Percentiles rank a stretch among this genome's conserved stretches.
phyloP scores from a whole-genome alignment of 2,797 vertebrate genomes.

The Enteromius afrohamiltoni region DNA sequence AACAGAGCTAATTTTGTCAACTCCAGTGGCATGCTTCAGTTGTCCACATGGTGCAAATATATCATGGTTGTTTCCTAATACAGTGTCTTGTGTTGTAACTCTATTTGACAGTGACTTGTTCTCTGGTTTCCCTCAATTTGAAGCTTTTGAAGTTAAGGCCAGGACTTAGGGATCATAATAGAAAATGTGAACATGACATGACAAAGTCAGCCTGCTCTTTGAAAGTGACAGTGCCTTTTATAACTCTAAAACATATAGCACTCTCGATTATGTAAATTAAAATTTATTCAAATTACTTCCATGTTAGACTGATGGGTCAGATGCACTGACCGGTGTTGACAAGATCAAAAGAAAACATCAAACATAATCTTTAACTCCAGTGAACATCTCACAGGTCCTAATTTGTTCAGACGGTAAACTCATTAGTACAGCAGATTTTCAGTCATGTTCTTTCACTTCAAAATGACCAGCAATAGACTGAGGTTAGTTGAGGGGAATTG shows the following conservation, averaged over 20 bases:
- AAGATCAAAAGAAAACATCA: constrained; percentile 10
- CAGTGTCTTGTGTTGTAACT: constrained; percentile 32
- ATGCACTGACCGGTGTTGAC: neutral
- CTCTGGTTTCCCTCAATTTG: constrained; percentile 11
- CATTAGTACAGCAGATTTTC: neutral
- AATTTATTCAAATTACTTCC: neutral
- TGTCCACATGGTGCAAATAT: constrained; percentile 49
- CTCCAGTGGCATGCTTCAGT: constrained; percentile 49
- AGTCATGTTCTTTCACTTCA: neutral
- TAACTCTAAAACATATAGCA: neutral
- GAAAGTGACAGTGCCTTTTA: constrained; percentile 9
- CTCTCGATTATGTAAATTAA: neutral
- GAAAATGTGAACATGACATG: neutral
- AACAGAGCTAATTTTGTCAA: constrained; percentile 49
- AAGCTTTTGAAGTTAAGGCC: neutral
- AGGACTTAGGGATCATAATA: neutral
- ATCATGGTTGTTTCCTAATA: constrained; percentile 49
- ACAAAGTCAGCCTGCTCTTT: constrained; percentile 8
- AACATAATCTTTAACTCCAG: neutral
- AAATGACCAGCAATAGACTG: neutral
- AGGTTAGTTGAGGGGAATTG: neutral
- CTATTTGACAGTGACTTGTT: constrained; percentile 14
- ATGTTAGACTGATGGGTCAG: neutral
- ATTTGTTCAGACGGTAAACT: constrained; percentile 3
- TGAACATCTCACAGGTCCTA: neutral